phyloP scores from a whole-genome alignment of 2,888 invertebrate genomes.

The Ptilodon capucinus region DNA sequence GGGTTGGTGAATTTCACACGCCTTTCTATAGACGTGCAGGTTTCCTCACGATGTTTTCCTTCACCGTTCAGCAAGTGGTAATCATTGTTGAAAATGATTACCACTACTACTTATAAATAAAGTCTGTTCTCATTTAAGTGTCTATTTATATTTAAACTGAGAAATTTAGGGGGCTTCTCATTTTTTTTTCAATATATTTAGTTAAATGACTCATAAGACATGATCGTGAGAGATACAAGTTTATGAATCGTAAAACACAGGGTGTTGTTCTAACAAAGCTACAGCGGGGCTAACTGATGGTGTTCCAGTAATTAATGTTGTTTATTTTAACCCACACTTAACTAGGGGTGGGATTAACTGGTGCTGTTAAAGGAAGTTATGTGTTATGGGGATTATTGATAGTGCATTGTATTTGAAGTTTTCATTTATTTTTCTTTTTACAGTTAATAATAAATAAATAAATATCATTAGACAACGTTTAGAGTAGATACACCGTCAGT shows the following conservation, averaged over 20 bases:
- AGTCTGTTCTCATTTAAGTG: too few species aligned
- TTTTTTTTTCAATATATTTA: neutral
- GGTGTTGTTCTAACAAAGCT: slow-evolving; percentile 18
- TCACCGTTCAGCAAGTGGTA: too few species aligned
- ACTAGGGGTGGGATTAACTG: slow-evolving; percentile 16
- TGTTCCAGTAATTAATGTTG: slow-evolving; percentile 27
- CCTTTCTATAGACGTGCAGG: too few species aligned
- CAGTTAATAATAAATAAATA: too few species aligned
- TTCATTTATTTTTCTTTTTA: neutral
- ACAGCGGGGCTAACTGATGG: slow-evolving; percentile 13
- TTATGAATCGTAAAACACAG: slow-evolving; percentile 21
- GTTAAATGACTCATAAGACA: neutral
- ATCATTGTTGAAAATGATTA: too few species aligned
- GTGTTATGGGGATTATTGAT: slow-evolving; percentile 25
- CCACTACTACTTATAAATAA: too few species aligned
- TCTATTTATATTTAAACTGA: too few species aligned
- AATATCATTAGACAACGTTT: too few species aligned
- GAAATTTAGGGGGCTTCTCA: too few species aligned
- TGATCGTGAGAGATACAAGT: slow-evolving; percentile 12
- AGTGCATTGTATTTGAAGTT: neutral
- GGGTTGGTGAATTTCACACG: too few species aligned
- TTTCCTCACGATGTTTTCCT: too few species aligned
- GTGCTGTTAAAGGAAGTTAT: slow-evolving; percentile 19
- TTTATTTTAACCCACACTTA: slow-evolving; percentile 18
- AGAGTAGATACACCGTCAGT: too few species aligned